phyloP scores from a whole-genome alignment of 2,888 invertebrate species.

The Oscheius myriophilus region DNA sequence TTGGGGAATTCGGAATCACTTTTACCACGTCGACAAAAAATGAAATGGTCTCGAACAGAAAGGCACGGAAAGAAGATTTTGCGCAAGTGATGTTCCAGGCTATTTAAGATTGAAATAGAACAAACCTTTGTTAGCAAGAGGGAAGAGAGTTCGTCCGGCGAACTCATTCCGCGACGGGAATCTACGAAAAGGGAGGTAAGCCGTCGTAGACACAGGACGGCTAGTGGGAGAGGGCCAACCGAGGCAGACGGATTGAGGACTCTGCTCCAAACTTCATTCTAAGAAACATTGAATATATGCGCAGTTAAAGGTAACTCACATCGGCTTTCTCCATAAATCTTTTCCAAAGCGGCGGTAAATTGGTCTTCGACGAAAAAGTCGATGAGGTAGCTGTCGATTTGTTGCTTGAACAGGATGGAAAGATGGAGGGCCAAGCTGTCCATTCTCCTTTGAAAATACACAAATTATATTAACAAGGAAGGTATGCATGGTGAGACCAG shows the following conservation, averaged over 20 bases:
- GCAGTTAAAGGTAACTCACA: not conserved
- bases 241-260: not conserved
- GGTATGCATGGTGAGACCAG: no score
- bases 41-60: no score
- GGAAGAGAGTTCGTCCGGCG: no score
- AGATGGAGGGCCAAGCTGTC: not conserved
- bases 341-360: constrained; percentile 79
- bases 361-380: constrained; percentile 83
- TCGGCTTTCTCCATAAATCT: not conserved
- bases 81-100: not conserved
- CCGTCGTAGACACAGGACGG: constrained; percentile 14
- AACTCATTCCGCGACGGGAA: not conserved
- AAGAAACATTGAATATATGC: not conserved
- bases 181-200: not conserved
- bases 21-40: no score
- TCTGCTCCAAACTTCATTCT: constrained; percentile 5
- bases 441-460: no score
- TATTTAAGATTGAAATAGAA: not conserved
- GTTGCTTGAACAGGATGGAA: not conserved
- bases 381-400: constrained; percentile 48
- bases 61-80: no score
- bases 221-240: constrained; percentile 2
- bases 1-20: no score
- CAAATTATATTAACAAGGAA: no score
- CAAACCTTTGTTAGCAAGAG: not conserved